Base-by-base conservation (phyloP, 2,113 vertebrate genomes). In the Trichechus manatus region DNA sequence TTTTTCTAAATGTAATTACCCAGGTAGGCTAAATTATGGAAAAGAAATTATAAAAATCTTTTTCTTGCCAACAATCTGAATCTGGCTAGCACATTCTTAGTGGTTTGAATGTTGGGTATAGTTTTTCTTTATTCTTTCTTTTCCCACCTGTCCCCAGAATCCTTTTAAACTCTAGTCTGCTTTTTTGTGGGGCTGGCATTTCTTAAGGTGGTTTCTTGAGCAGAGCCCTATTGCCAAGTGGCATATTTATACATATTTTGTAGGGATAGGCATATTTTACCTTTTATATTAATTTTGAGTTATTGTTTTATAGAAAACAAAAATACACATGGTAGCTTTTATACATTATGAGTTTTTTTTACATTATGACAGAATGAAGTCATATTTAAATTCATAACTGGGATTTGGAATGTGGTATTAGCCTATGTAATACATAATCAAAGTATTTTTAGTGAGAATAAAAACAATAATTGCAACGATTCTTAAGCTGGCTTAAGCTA, bases 1-100 rank as follows among this genome's bases (percentile, higher is more conserved):
- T 97, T 98, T 98, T 97, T 96, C 93, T 90, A 98, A 95, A 91
- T 94, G 85, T 87, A 98, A 97, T 98, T 98, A 94, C 81, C 75
- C 92, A 93, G 91, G 56, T 47, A 97, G 97, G 79, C 66, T 96
- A 97, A 97, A 96, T 83, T 93, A 61, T 93, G 96, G 97, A 98
- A 97, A 75, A 98, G 86, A 98, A 98, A 98, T 95, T 95, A 93
- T 47, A 96, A 97, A 92, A 98, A 93, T 59, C 9, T 84, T 95
- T 95, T 98, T 89, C 93, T 93, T 97, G 93, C 91, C 82, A 97
- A 82, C 89, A 79, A 33, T 97, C 75, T 63, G 97, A 92, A 96
- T 92, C 82, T 97, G 56, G 97, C 97, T 95, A 94, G 81, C 88
- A 97, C 97, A 75, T 94, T 97, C 91, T 89, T 97, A 39, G 91